Conservation (phyloP, 2,113 vertebrate species). For the Spea multiplicata region DNA sequence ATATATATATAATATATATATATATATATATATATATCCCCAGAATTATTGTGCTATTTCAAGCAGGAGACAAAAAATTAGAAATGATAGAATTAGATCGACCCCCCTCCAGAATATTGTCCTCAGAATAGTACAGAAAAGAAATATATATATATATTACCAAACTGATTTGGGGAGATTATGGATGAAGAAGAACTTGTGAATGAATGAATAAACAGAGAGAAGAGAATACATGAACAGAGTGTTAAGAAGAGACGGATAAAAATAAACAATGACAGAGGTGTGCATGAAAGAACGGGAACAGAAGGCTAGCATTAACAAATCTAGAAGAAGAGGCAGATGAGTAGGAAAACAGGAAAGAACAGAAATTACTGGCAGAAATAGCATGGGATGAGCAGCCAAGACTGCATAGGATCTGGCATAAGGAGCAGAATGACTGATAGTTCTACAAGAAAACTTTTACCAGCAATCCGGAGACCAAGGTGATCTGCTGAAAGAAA, state of each 20-base stretch:
- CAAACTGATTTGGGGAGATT: too few species aligned
- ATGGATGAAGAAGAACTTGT: too few species aligned
- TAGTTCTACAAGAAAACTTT: conserved; percentile 30
- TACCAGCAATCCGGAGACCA: conserved; percentile 4
- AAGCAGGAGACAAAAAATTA: too few species aligned
- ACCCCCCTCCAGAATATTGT: too few species aligned
- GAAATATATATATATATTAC: too few species aligned
- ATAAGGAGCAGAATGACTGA: conserved; percentile 12
- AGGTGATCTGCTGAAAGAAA: background rate
- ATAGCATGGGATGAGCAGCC: conserved; percentile 17
- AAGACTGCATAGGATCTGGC: conserved; percentile 34
- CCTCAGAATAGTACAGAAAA: too few species aligned
- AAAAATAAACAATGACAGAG: background rate
- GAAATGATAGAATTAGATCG: too few species aligned
- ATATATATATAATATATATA: too few species aligned
- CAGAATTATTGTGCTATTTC: too few species aligned
- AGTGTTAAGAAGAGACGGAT: background rate
- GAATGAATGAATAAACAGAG: too few species aligned
- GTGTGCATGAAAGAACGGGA: background rate
- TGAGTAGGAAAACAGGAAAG: conserved; percentile 33
- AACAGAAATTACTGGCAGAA: conserved; percentile 33
- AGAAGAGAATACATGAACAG: background rate
- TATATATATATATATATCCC: too few species aligned
- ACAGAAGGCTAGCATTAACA: conserved; percentile 31
- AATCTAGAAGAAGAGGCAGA: conserved; percentile 23